Conservation (phyloP, 2,113 vertebrate genomes). For the Electrona antarctica region DNA sequence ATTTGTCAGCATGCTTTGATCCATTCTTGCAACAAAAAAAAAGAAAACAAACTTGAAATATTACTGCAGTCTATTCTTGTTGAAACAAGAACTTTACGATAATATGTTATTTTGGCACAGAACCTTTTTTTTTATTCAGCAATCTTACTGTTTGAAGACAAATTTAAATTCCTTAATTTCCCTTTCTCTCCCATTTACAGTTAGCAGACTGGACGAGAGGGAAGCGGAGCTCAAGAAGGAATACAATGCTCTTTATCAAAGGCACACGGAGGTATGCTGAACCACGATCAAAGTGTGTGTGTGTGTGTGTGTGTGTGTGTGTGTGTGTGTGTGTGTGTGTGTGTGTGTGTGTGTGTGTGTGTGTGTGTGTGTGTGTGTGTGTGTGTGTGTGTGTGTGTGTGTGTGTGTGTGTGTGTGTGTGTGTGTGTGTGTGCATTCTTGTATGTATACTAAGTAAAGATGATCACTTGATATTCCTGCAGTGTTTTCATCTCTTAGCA, state of each 20-base stretch:
- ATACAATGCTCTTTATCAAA: conserved; percentile 92
- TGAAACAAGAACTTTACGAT: too few relatives aligned
- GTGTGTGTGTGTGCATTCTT: not conserved
- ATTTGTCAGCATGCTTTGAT: not conserved
- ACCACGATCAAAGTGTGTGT: not conserved
- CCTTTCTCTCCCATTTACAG: conserved; percentile 71
- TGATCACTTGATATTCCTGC: not conserved
- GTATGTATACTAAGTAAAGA: not conserved
- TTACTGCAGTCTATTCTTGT: too few relatives aligned
- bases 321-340: not conserved
- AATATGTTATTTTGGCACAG: too few relatives aligned
- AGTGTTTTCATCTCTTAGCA: not conserved
- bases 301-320: not conserved
- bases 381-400: not conserved
- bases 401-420: not conserved
- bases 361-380: not conserved
- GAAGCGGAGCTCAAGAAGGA: conserved; percentile 97
- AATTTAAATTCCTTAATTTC: too few relatives aligned
- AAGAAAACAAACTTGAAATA: not conserved
- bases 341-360: not conserved
- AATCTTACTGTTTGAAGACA: too few relatives aligned
- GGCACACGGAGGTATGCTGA: conserved; percentile 91
- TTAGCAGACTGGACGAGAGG: conserved; percentile 94
- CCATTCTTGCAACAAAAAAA: not conserved
- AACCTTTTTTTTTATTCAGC: too few relatives aligned